phyloP scores from a whole-genome alignment of 2,888 invertebrate genomes.

The Hololepta plana region DNA sequence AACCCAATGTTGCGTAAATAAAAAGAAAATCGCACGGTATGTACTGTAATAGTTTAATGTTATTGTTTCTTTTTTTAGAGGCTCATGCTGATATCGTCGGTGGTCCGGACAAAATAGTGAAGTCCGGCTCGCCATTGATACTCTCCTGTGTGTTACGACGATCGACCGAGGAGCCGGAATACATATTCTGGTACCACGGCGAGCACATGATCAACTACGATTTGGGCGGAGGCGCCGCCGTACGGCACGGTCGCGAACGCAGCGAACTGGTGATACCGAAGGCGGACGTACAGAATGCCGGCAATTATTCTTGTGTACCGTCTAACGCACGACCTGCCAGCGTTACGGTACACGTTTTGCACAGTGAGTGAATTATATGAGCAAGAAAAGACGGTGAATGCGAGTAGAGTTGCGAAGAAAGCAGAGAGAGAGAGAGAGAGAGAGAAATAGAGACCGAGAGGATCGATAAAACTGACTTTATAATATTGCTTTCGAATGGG shows the following conservation, averaged over 20 bases:
- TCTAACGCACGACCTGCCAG: slow-evolving; percentile 59
- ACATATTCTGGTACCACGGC: slow-evolving; percentile 71
- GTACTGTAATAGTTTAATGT: background rate
- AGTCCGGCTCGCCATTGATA: slow-evolving; percentile 51
- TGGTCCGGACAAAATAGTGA: slow-evolving; percentile 49
- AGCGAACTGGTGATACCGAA: slow-evolving; percentile 31
- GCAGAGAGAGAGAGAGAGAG: no score
- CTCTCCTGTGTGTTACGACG: slow-evolving; percentile 50
- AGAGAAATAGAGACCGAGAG: no score
- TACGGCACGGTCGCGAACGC: slow-evolving; percentile 28
- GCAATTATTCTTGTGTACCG: slow-evolving; percentile 67
- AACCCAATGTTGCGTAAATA: no score
- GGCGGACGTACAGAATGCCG: slow-evolving; percentile 44
- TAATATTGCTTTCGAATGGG: no score
- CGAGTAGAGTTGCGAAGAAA: no score
- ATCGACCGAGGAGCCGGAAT: slow-evolving; percentile 49
- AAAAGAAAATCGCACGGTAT: background rate
- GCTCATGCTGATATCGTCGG: slow-evolving; percentile 54
- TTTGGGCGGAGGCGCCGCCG: slow-evolving; percentile 38
- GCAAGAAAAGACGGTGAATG: no score
- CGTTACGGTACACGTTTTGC: slow-evolving; percentile 54
- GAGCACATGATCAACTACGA: slow-evolving; percentile 77
- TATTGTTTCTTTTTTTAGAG: slow-evolving; percentile 30
- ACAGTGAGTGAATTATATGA: slow-evolving; percentile 38
- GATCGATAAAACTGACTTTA: no score